A percentile compares a stretch with the other conserved stretches of the same genome.
Conservation (phyloP, 2,797 vertebrate genomes). For the Enteromius mattozi region DNA sequence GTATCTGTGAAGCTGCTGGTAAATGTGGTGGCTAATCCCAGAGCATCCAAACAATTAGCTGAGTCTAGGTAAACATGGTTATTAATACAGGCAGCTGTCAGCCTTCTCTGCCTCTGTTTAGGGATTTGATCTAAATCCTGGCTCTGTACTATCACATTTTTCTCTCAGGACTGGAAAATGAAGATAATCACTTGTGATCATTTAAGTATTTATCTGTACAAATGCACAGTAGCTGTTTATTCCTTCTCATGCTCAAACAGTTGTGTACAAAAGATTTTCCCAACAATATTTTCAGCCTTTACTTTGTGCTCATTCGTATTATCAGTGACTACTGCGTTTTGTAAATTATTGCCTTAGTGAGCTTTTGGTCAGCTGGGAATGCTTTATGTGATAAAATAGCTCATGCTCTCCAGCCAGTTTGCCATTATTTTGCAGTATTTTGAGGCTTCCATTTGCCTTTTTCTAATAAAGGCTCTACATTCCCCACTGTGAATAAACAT, state of each 20-base stretch:
- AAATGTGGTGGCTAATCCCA: slow-evolving; percentile 52
- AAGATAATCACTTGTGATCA: slow-evolving; percentile 35
- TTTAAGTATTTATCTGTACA: slow-evolving; percentile 23
- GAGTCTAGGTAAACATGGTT: slow-evolving; percentile 53
- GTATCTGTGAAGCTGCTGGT: slow-evolving; percentile 35
- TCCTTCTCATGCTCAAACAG: not conserved
- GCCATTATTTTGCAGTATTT: slow-evolving; percentile 57
- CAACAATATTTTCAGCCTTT: not conserved
- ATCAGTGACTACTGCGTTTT: not conserved
- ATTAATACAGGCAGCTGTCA: slow-evolving; percentile 57
- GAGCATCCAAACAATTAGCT: slow-evolving; percentile 54
- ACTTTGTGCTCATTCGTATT: not conserved
- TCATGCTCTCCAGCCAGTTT: slow-evolving; percentile 60
- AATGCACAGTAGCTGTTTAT: slow-evolving; percentile 25
- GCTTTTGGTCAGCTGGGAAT: slow-evolving; percentile 1
- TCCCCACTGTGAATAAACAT: slow-evolving; percentile 62
- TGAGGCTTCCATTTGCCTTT: slow-evolving; percentile 57
- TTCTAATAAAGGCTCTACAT: slow-evolving; percentile 56
- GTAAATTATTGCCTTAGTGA: slow-evolving; percentile 3
- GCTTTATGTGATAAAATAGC: slow-evolving; percentile 11
- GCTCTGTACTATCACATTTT: slow-evolving; percentile 19
- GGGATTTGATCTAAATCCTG: slow-evolving; percentile 45
- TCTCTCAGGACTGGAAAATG: slow-evolving; percentile 35
- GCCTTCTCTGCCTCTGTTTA: slow-evolving; percentile 28
- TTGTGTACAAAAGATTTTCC: slow-evolving; percentile 2